Percentiles rank a stretch among this genome's conserved stretches.
Conservation (phyloP, 1,140 invertebrate species). For the Dreissena rostriformis region DNA sequence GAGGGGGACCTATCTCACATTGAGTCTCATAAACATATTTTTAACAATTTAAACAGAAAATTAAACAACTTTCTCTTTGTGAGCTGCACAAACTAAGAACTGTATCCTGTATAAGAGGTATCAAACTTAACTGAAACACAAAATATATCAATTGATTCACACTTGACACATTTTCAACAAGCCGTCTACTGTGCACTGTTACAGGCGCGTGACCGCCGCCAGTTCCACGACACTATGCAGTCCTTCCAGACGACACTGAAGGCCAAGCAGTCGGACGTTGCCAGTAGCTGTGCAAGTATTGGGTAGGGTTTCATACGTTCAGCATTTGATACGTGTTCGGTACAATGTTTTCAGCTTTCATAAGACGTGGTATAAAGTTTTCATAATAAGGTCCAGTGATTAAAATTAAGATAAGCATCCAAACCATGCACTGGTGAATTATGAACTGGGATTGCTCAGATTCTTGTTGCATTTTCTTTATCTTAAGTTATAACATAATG, state of each 20-base stretch:
- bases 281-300: conserved; percentile 52
- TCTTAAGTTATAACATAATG: neutral
- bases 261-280: conserved; percentile 62
- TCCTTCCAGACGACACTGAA: conserved; percentile 76
- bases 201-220: conserved; percentile 76
- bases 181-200: neutral
- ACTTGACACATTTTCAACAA: too few relatives aligned
- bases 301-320: neutral
- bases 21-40: neutral
- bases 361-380: neutral
- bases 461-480: neutral
- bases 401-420: neutral
- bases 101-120: neutral
- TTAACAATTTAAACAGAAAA: neutral
- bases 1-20: neutral
- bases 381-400: neutral
- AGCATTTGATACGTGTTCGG: neutral
- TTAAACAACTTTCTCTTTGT: neutral
- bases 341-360: neutral
- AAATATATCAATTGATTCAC: too few relatives aligned
- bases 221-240: conserved; percentile 77
- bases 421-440: neutral
- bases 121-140: too few relatives aligned
- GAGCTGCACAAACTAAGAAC: neutral
- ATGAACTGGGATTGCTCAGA: neutral